Base-by-base conservation (phyloP, 2,113 vertebrate genomes). In the Empidonax traillii region DNA sequence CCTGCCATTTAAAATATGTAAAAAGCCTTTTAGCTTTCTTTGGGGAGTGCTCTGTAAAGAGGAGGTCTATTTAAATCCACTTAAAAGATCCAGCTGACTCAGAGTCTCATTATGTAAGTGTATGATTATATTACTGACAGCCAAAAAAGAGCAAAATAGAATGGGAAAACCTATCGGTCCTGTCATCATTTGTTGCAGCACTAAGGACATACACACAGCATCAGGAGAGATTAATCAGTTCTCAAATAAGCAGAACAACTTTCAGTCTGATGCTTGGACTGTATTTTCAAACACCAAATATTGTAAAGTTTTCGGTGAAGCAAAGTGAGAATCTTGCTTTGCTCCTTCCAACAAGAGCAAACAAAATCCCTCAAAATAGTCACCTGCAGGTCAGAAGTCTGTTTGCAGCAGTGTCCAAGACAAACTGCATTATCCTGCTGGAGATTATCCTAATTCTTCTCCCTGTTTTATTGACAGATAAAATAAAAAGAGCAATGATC, bases 41-140 rank as follows among this genome's bases (percentile, higher is more conserved):
- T 76, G 62, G 78, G 62, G 41, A 94, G 35, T 41, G 41, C 69
- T 94, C 43, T 68, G 24, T 55, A 73, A 68, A 73, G 56, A 93
- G 55, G 23, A 71, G 41, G 27, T 82, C 85, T 96, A 91, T 96
- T 94, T 87, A 90, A 94, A 91, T 72, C 81, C 62, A 37, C 37
- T 56, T 52, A 65, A 87, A 87, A 91, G 81, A 93, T 75, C 49
- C 67, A 85, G 52, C 81, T 93, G 96, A 95, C 74, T 97, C 95
- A 87, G 62, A 58, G 41, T 59, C 39, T 82, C 58, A 37, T 96
- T 91, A 76, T 69, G 7, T 55, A 73, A 87, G 58, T 27, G 23
- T 52, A 66, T 11, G 37, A 89, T 53, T 23, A 33, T 18, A 46
- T 53, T 74, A 78, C 49, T 72, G 55, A 87, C 76, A 92, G 18